A percentile compares a stretch with the other conserved stretches of the same genome.
phyloP scores from a whole-genome alignment of 2,797 vertebrate species.

The Dipus sagitta region DNA sequence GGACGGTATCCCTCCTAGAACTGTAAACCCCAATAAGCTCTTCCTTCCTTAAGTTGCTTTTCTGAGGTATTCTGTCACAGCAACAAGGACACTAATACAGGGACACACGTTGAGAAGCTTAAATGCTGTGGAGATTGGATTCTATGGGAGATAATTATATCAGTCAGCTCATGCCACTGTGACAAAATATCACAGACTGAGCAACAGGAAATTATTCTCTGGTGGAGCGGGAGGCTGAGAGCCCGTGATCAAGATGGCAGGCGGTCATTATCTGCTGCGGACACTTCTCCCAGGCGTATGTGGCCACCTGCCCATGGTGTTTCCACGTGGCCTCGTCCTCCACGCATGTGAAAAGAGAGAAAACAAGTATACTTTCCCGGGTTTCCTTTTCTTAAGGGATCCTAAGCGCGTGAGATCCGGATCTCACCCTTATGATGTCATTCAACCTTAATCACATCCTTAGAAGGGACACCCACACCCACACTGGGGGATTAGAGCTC shows the following conservation, averaged over 20 bases:
- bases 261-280: too few species aligned
- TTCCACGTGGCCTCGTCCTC: not conserved
- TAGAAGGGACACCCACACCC: not conserved
- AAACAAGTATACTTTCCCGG: not conserved
- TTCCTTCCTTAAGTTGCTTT: not conserved
- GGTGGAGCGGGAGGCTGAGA: not conserved
- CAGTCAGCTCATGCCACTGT: not conserved
- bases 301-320: not conserved
- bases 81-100: not conserved
- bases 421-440: not conserved
- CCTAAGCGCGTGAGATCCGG: not conserved
- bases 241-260: not conserved
- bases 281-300: too few species aligned
- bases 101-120: too few species aligned
- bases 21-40: not conserved
- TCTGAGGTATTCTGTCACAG: too few species aligned
- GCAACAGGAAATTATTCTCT: not conserved
- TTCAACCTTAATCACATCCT: not conserved
- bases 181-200: not conserved
- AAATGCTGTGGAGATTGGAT: too few species aligned
- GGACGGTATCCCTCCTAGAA: not conserved
- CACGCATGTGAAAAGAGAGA: not conserved
- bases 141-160: too few species aligned
- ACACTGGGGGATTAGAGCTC: not conserved
- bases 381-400: not conserved